Percentiles rank a stretch among this genome's conserved stretches.
Conservation (phyloP, 2,797 vertebrate genomes). For the Sciurus vulgaris region DNA sequence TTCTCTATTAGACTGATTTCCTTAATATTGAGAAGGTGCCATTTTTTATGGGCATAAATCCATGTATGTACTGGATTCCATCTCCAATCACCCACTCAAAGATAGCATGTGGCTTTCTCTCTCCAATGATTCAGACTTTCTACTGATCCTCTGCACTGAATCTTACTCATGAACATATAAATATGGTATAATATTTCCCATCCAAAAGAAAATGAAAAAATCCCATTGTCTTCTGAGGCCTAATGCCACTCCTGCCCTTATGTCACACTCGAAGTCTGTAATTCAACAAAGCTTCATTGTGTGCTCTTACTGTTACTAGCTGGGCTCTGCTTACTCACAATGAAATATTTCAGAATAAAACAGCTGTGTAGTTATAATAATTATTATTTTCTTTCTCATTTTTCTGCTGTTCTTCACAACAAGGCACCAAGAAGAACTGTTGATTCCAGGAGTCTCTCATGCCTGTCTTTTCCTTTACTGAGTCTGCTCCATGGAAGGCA, state of each 20-base stretch:
- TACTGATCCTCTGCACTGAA: background rate
- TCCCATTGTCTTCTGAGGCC: background rate
- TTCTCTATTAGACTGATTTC: background rate
- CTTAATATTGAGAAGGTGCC: background rate
- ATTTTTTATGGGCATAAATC: too few species aligned
- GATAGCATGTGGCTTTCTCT: background rate
- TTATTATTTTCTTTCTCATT: background rate
- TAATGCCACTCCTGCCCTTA: fast-evolving
- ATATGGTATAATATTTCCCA: background rate
- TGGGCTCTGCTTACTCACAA: background rate
- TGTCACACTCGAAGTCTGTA: background rate
- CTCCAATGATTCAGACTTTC: background rate
- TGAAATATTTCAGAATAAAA: background rate
- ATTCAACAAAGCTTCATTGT: background rate
- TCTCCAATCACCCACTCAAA: too few species aligned
- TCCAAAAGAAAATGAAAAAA: background rate
- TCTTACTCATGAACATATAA: background rate
- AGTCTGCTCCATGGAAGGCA: background rate
- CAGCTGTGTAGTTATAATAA: background rate
- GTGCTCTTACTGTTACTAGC: background rate
- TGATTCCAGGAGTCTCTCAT: background rate
- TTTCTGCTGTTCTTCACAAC: background rate
- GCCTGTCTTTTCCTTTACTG: background rate
- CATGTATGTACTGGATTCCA: background rate
- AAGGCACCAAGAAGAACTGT: background rate